Evolutionary conservation across 2,888 invertebrate genomes (phyloP).

Genomic region (Cataglyphis livida): DNA sequence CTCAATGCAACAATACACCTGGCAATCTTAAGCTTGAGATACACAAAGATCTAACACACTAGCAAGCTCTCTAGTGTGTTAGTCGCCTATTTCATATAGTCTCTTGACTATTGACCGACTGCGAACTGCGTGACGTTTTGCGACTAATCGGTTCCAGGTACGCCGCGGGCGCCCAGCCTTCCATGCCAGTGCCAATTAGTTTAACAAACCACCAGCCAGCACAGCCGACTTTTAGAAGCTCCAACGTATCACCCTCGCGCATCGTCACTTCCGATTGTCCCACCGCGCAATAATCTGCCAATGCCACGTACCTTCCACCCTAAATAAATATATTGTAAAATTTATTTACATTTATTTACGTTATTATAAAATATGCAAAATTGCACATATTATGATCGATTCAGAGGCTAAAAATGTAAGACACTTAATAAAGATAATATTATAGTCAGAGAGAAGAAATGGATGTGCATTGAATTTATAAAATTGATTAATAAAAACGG

Average conservation of each 20-base stretch:
- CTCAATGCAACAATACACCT: slow-evolving; percentile 9
- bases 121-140: slow-evolving; percentile 91
- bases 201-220: slow-evolving; percentile 99
- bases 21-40: slow-evolving; percentile 20
- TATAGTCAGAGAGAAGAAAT: neutral
- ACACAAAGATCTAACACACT: slow-evolving; percentile 79
- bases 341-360: neutral
- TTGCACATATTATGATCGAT: neutral
- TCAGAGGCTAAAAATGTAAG: neutral
- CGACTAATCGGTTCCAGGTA: slow-evolving; percentile 93
- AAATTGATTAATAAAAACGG: neutral
- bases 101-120: slow-evolving; percentile 85
- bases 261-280: slow-evolving; percentile 96
- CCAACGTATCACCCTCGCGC: slow-evolving; percentile 95
- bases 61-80: slow-evolving; percentile 81
- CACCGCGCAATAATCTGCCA: slow-evolving; percentile 97
- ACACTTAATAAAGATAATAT: neutral
- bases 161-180: slow-evolving; percentile 98
- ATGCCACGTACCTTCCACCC: slow-evolving; percentile 94
- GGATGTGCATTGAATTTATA: neutral
- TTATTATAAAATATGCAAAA: neutral
- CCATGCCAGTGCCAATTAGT: slow-evolving; percentile 90
- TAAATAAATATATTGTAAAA: slow-evolving; percentile 78
- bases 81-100: slow-evolving; percentile 85
- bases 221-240: slow-evolving; percentile 96